Base-by-base conservation (phyloP, 35 echinoderm and acorn worm species). In the Diadema setosum region DNA sequence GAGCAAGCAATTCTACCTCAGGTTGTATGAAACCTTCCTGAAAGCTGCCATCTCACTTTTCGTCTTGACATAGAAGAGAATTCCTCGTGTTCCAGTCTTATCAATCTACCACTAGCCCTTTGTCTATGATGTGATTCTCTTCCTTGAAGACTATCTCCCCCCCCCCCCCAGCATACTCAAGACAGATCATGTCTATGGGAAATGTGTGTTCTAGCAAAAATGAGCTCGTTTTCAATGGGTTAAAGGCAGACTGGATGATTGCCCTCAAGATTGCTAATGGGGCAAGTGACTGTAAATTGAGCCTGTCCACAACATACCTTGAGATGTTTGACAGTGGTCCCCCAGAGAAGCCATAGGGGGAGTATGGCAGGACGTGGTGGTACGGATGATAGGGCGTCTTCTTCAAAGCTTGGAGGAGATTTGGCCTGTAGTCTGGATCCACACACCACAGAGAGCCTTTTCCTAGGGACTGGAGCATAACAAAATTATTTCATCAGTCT, bases 401-500 rank as follows among this genome's bases (percentile, higher is more conserved):
- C 63, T 86, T 73, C 24, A 99, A 83, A 20, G 96, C 96, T 50
- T 99, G 96, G 40, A 99, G 75, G 41, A 99, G 83, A 60, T 99
- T 99, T 39, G 96, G 96, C 78, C 96, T 74, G 45, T 99, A 99
- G 63, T 99, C 96, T 17, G 93, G 92, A 83, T 94, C 96, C 35
- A 99, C 96, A 65, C 96, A 99, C 96, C 96, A 99, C 24, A 99
- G 75, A 11, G 96, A 99, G 63, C 96, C 96, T 87, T 99, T 99
- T 24, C 96, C 92, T 44, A 99, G 63, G 39, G 96, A 85, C 90
- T 99, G 78, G 21, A 43, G 39, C 25, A n/a, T n/a, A n/a, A n/a
- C n/a, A n/a, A n/a, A n/a, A n/a, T n/a, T n/a, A n/a, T n/a, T n/a
- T n/a, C n/a, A n/a, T n/a, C n/a, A n/a, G n/a, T n/a, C n/a, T n/a